These are phyloP conservation scores for Scaptodrosophila lebanonensis DNA, from an alignment of 1,140 invertebrate genomes.

Conservation along the genomic window DNA sequence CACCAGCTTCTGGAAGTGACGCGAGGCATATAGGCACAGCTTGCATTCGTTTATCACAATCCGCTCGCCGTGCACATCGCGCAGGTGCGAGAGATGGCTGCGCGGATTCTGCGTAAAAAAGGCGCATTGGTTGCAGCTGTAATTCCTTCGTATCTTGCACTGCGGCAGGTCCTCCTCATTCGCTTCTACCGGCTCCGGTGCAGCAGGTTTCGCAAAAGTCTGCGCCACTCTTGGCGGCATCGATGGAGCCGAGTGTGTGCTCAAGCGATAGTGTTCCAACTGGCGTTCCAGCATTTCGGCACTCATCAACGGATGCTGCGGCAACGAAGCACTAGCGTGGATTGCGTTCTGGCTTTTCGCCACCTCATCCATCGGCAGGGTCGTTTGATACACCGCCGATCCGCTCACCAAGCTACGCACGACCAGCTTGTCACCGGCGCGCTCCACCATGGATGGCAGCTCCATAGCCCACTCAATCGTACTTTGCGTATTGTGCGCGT, in stretches of 20 bases:
- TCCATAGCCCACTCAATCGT: slow-evolving; percentile 77
- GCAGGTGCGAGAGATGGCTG: slow-evolving; percentile 86
- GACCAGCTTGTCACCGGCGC: slow-evolving; percentile 79
- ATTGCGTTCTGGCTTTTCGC: background rate
- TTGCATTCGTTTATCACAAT: slow-evolving; percentile 89
- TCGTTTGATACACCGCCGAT: slow-evolving; percentile 25
- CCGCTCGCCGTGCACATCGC: slow-evolving; percentile 86
- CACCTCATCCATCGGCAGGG: slow-evolving; percentile 2
- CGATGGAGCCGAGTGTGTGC: background rate
- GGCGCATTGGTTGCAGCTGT: slow-evolving; percentile 84
- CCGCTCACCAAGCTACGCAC: slow-evolving; percentile 81
- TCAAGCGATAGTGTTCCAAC: slow-evolving; percentile 26
- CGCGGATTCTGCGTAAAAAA: slow-evolving; percentile 90
- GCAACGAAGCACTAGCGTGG: background rate
- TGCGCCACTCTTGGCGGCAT: background rate
- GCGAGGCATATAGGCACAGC: slow-evolving; percentile 90
- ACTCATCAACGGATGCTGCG: background rate
- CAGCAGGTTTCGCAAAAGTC: too few species aligned
- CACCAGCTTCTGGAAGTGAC: slow-evolving; percentile 89
- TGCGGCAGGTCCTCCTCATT: slow-evolving; percentile 82
- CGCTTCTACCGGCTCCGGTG: background rate
- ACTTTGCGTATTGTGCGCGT: background rate
- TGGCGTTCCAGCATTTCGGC: slow-evolving; percentile 24
- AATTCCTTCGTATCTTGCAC: slow-evolving; percentile 87
- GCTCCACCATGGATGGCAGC: slow-evolving; percentile 81